Base-by-base conservation (phyloP, 1,140 invertebrate species). In the Ladona fulva region DNA sequence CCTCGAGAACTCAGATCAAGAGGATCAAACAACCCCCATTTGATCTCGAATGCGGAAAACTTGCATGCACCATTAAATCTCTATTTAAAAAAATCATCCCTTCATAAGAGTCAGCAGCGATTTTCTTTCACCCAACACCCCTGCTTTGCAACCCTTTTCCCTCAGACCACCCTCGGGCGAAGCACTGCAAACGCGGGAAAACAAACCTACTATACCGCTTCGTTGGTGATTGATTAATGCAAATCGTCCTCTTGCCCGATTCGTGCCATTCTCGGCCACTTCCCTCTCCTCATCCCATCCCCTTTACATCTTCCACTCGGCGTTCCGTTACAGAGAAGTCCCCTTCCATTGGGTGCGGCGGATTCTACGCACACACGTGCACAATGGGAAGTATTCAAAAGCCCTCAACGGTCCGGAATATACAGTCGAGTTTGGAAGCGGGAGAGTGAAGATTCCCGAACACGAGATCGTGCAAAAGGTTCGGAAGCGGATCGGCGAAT, bases 201-300 rank as follows among this genome's bases (percentile, higher is more conserved):
- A 66, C 52, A 66, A 66, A 66, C 52, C 5, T 19, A 66, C 16
- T 19, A 66, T 22, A 66, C 3, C n/a, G 52, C 52, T 22, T 19
- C 52, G 52, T 16, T 12, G n/a, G 52, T 66, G 52, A 66, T 66
- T 66, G 52, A 66, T 66, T 66, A 66, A 66, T 66, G 52, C 52
- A 19, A 66, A 66, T 66, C 52, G 3, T 52, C 79, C 74, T 79
- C 79, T 78, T 78, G 78, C 78, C 42, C 74, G 59, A 78, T 73
- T 74, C n/a, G n/a, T n/a, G n/a, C n/a, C 80, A 44, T 78, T 76
- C 74, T 77, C 78, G 80, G 76, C 79, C 76, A 66, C 29, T 75
- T 74, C 37, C 76, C 74, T 77, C n/a, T 42, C 74, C 42, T 42
- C 25, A 44, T 37, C 44, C 74, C 52, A 78, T 78, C 77, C 78